These are phyloP conservation scores for Muraenolepis orangiensis DNA, from an alignment of 2,797 vertebrate genomes.

Conservation along the genomic window DNA sequence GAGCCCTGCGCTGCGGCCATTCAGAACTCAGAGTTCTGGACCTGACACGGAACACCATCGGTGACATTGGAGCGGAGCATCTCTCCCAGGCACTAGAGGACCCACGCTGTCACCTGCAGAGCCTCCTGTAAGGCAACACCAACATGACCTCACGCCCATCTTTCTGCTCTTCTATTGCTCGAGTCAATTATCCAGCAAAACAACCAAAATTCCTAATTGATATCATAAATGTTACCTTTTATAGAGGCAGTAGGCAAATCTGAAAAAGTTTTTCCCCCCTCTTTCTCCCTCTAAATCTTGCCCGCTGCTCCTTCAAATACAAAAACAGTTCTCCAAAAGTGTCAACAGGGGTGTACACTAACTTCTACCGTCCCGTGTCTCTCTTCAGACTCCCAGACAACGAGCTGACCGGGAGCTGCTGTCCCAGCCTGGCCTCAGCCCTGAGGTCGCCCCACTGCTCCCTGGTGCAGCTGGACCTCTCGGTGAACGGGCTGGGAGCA, in stretches of 20 bases:
- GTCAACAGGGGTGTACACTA: neutral
- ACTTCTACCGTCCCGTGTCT: neutral
- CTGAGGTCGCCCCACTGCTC: slow-evolving; percentile 66
- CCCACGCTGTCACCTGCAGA: slow-evolving; percentile 64
- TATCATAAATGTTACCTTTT: neutral
- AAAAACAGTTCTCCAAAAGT: too few relatives aligned
- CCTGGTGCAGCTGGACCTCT: slow-evolving; percentile 78
- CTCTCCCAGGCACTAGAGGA: slow-evolving; percentile 71
- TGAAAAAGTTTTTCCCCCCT: too few relatives aligned
- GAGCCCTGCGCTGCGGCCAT: slow-evolving; percentile 62
- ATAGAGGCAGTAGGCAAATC: neutral
- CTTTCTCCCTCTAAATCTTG: too few relatives aligned
- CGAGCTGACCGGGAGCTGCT: slow-evolving; percentile 65
- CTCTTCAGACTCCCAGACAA: slow-evolving; percentile 68
- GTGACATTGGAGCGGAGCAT: slow-evolving; percentile 62
- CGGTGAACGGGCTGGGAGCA: slow-evolving; percentile 76
- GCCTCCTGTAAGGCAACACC: slow-evolving; percentile 49
- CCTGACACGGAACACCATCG: slow-evolving; percentile 66
- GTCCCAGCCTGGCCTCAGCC: slow-evolving; percentile 56
- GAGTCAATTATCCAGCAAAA: neutral
- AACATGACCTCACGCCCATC: neutral
- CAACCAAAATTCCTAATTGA: too few relatives aligned
- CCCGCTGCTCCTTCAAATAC: too few relatives aligned
- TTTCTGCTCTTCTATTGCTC: neutral
- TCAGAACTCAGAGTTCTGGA: slow-evolving; percentile 70